Percentiles rank a stretch among this genome's conserved stretches.
phyloP scores from a whole-genome alignment of 2,888 invertebrate genomes.

The Anoplius nigerrimus region DNA sequence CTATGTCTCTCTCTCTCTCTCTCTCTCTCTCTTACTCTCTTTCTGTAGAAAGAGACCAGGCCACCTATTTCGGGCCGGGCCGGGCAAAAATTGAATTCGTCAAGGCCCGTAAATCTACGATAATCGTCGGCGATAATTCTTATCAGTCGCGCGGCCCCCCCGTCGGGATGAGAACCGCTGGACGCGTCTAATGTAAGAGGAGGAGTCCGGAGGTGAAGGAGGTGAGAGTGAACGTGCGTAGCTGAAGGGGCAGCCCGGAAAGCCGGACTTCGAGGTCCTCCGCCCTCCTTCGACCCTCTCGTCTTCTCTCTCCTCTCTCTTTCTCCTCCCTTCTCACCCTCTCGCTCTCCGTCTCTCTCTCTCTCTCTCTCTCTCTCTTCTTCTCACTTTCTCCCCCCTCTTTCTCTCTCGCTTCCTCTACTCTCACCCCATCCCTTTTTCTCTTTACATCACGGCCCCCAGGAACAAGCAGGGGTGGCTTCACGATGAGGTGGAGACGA shows the following conservation, averaged over 20 bases:
- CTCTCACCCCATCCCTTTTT: slow-evolving; percentile 19
- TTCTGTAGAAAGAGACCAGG: too few relatives aligned
- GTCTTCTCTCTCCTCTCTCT: slow-evolving; percentile 39
- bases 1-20: too few relatives aligned
- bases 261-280: slow-evolving; percentile 70
- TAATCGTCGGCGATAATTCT: neutral
- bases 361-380: slow-evolving; percentile 39
- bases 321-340: slow-evolving; percentile 41
- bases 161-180: slow-evolving; percentile 59
- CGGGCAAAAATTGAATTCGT: too few relatives aligned
- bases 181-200: slow-evolving; percentile 62
- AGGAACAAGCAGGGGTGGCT: slow-evolving; percentile 61
- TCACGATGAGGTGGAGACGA: slow-evolving; percentile 50
- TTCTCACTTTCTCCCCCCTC: slow-evolving; percentile 43
- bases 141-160: neutral
- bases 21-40: too few relatives aligned
- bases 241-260: slow-evolving; percentile 65
- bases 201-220: slow-evolving; percentile 59
- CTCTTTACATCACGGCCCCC: slow-evolving; percentile 50
- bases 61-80: too few relatives aligned
- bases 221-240: slow-evolving; percentile 64
- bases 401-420: slow-evolving; percentile 46
- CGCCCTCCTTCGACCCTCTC: slow-evolving; percentile 50
- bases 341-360: slow-evolving; percentile 41
- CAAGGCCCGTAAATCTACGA: too few relatives aligned